A percentile compares a stretch with the other conserved stretches of the same genome.
These are phyloP conservation scores for Leistus spinibarbis DNA, from an alignment of 2,888 invertebrate genomes.

Conservation along the genomic window DNA sequence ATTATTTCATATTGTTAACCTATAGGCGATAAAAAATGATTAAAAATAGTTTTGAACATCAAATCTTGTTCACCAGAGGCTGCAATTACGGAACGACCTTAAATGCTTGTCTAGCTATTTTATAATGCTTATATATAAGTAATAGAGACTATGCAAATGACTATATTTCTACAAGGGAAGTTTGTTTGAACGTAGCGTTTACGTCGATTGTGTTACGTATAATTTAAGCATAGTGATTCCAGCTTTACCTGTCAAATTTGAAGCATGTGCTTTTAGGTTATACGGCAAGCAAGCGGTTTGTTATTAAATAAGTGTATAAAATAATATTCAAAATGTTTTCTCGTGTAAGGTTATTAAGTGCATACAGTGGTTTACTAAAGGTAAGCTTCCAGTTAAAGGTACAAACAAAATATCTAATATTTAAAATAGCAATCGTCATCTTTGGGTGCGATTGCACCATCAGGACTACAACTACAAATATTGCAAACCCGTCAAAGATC, in stretches of 20 bases:
- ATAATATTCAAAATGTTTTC: constrained; percentile 26
- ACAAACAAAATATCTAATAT: constrained; percentile 2
- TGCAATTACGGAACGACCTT: no score
- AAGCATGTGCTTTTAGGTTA: constrained; percentile 32
- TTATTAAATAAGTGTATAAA: constrained; percentile 7
- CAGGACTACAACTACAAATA: constrained; percentile 31
- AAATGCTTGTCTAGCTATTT: no score
- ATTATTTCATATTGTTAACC: no score
- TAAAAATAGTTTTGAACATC: no score
- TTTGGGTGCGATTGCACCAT: constrained; percentile 30
- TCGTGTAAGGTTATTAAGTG: constrained; percentile 12
- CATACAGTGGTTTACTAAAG: constrained; percentile 10
- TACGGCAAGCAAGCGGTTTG: not conserved
- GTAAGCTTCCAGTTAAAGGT: constrained; percentile 1
- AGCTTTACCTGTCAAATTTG: constrained; percentile 19
- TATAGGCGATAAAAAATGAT: no score
- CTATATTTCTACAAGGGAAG: not conserved
- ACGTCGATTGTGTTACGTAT: not conserved
- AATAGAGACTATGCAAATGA: not conserved
- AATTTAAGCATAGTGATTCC: not conserved
- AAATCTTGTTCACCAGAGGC: no score
- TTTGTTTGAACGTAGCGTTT: not conserved
- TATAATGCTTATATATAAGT: no score
- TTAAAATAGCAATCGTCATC: constrained; percentile 40
- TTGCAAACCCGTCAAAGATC: constrained; percentile 55